Evolutionary conservation across 2,113 vertebrate genomes (phyloP).

Genomic region (Oreochromis spilurus): DNA sequence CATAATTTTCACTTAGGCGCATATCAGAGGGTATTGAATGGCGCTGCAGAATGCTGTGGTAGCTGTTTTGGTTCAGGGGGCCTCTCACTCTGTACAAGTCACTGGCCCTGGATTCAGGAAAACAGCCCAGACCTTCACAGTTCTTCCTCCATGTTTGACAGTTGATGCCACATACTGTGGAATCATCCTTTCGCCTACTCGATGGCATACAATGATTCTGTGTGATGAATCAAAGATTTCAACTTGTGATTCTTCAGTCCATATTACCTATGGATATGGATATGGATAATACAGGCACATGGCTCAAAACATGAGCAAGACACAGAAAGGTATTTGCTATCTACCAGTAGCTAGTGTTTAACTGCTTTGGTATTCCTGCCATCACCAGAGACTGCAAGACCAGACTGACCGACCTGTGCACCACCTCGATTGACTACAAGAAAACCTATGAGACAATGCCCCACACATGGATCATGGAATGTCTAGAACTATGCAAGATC

Average conservation of each 20-base stretch:
- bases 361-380: background rate
- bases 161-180: background rate
- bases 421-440: too few species aligned
- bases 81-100: background rate
- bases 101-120: background rate
- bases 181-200: background rate
- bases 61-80: background rate
- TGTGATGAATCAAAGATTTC: background rate
- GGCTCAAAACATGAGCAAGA: background rate
- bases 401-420: too few species aligned
- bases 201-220: background rate
- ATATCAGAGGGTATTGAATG: background rate
- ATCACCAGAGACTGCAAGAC: too few species aligned
- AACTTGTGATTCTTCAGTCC: background rate
- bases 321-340: background rate
- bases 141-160: background rate
- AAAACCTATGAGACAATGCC: too few species aligned
- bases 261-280: background rate
- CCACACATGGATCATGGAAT: too few species aligned
- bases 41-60: background rate
- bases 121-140: background rate
- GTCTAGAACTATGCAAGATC: too few species aligned
- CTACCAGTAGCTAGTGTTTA: background rate
- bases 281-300: background rate
- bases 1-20: background rate